Evolutionary conservation across 2,797 vertebrate genomes (phyloP), one percentile per base, ranked within the genome.

Genomic region (Synanceia verrucosa): DNA sequence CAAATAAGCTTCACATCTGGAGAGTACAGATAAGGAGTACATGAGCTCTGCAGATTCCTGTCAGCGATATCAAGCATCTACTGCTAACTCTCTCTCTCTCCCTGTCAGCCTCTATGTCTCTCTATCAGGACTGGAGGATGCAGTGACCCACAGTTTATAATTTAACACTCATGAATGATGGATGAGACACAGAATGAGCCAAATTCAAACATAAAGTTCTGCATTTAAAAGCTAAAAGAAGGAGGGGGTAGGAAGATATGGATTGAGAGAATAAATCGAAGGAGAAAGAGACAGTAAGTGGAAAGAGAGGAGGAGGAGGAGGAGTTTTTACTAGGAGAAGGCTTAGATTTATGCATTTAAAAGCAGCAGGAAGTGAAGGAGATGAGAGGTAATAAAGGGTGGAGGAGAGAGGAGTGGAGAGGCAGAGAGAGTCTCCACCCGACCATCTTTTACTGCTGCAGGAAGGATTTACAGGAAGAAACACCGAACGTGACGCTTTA

Each of bases 161-260:
- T 88, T 85, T 86, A 85, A 85, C 78, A 82, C 74, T 85, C 82
- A 70, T 86, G 34, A 64, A 83, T 83, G 61, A 82, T 85, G 31
- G 69, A 88, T 82, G 84, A 86, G 77, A 69, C 67, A 75, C 39
- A 82, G 73, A 79, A 79, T 9, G 50, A 66, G 59, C 34, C 70
- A 66, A 82, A 80, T 47, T 78, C 73, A 77, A 59, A 67, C 58
- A 76, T 70, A 80, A 80, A 77, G 48, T 70, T 36, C 63, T 76
- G 75, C 67, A 51, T 83, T 69, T 79, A 66, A 76, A 63, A 64
- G 59, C 79, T 39, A 59, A 51, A 14, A 24, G 62, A 56, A 26
- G 9, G 19, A 23, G 3, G 6, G 13, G 29, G 4, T 21, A 33
- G 37, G 55, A 55, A 34, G 12, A 65, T 33, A 41, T 39, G 21